A percentile compares a stretch with the other conserved stretches of the same genome.
Evolutionary conservation across 2,113 vertebrate genomes (phyloP).

Genomic region (Eretmochelys imbricata): DNA sequence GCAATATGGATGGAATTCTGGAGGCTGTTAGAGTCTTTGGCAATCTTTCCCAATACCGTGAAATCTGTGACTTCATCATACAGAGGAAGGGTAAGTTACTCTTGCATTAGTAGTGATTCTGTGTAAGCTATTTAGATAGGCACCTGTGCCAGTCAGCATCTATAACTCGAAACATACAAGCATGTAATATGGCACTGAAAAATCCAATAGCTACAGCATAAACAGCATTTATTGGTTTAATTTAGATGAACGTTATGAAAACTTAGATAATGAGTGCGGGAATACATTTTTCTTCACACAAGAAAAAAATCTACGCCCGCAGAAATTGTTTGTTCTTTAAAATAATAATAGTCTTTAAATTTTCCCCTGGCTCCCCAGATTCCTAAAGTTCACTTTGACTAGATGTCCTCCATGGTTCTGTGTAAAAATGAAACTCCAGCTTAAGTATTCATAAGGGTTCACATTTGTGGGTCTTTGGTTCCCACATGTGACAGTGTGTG

Average conservation of each 20-base stretch:
- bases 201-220: neutral
- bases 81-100: slow-evolving; percentile 81
- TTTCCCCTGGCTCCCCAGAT: neutral
- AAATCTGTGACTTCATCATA: slow-evolving; percentile 86
- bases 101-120: slow-evolving; percentile 14
- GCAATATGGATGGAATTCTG: slow-evolving; percentile 85
- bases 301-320: neutral
- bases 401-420: neutral
- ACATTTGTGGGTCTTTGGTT: neutral
- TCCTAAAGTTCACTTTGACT: neutral
- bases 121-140: neutral
- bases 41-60: slow-evolving; percentile 85
- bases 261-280: neutral
- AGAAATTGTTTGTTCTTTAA: neutral
- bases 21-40: slow-evolving; percentile 88
- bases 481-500: neutral
- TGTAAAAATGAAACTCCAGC: neutral
- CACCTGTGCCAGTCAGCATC: neutral
- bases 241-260: neutral
- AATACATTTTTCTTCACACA: neutral
- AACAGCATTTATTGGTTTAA: neutral
- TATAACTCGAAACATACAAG: neutral
- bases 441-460: neutral
- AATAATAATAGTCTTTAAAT: neutral
- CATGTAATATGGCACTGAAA: neutral